Evolutionary conservation across 2,888 invertebrate species (phyloP).

Genomic region (Quadroppia sp.): DNA sequence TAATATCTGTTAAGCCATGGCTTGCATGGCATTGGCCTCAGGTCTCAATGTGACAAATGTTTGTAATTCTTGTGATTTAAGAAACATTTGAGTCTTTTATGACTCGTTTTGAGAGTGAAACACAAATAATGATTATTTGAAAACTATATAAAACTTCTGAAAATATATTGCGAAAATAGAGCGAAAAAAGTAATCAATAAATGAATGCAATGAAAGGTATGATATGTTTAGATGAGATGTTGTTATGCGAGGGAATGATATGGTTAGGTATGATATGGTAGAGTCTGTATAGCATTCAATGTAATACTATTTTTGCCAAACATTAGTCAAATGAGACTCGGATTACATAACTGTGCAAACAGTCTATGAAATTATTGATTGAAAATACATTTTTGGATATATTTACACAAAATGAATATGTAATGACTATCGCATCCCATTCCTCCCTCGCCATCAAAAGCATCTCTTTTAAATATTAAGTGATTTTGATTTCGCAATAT

Average conservation of each 20-base stretch:
- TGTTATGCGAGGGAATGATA: neutral
- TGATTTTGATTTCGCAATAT: no score
- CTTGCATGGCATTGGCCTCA: no score
- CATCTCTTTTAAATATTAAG: no score
- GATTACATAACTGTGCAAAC: neutral
- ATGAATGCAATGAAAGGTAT: slow-evolving; percentile 14
- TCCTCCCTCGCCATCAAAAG: no score
- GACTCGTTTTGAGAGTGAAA: no score
- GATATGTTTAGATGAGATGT: neutral
- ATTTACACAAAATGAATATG: neutral
- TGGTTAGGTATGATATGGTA: neutral
- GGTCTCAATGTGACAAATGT: no score
- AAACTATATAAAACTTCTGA: no score
- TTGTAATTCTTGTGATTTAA: no score
- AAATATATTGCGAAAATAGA: neutral
- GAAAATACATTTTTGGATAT: slow-evolving; percentile 26
- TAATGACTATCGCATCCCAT: no score
- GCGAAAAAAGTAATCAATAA: slow-evolving; percentile 9
- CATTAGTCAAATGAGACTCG: slow-evolving; percentile 12
- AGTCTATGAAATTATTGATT: slow-evolving; percentile 2
- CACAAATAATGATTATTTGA: no score
- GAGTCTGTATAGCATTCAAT: neutral
- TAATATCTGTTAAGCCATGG: no score
- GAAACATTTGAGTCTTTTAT: no score
- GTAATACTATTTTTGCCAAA: slow-evolving; percentile 24